A percentile compares a stretch with the other conserved stretches of the same genome.
Evolutionary conservation across 2,888 invertebrate species (phyloP).

Genomic region (Pharmacophagus antenor): DNA sequence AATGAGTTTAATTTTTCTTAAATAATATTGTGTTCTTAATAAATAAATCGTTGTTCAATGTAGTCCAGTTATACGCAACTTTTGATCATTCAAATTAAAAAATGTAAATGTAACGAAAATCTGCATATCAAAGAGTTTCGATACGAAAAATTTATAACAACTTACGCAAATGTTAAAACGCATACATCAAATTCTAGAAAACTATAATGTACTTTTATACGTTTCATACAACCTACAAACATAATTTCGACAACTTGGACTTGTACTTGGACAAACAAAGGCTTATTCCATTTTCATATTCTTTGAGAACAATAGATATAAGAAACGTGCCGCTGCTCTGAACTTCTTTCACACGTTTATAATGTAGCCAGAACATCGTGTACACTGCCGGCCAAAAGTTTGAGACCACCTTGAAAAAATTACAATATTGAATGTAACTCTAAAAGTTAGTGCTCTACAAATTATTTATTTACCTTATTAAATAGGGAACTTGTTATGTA

Average conservation of each 20-base stretch:
- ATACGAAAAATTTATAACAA: not conserved
- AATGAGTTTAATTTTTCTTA: no score
- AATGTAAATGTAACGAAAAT: not conserved
- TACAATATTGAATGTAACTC: no score
- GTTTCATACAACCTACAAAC: not conserved
- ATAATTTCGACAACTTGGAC: slow-evolving; percentile 16
- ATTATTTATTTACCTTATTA: no score
- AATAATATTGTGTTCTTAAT: no score
- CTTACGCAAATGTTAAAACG: not conserved
- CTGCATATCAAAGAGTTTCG: not conserved
- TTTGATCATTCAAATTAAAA: no score
- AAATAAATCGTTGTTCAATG: no score
- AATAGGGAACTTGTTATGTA: no score
- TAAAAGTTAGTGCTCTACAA: no score
- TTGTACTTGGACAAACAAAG: slow-evolving; percentile 22
- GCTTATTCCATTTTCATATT: slow-evolving; percentile 15
- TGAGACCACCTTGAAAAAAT: no score
- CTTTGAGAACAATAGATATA: slow-evolving; percentile 22
- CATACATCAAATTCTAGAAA: not conserved
- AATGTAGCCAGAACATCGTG: no score
- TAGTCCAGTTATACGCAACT: no score
- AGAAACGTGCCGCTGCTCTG: slow-evolving; percentile 2
- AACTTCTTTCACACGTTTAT: slow-evolving; percentile 6
- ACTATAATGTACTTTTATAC: not conserved
- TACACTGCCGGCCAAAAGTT: no score